Conservation (phyloP, 2,888 invertebrate genomes). For the Ophion slaviceki region DNA sequence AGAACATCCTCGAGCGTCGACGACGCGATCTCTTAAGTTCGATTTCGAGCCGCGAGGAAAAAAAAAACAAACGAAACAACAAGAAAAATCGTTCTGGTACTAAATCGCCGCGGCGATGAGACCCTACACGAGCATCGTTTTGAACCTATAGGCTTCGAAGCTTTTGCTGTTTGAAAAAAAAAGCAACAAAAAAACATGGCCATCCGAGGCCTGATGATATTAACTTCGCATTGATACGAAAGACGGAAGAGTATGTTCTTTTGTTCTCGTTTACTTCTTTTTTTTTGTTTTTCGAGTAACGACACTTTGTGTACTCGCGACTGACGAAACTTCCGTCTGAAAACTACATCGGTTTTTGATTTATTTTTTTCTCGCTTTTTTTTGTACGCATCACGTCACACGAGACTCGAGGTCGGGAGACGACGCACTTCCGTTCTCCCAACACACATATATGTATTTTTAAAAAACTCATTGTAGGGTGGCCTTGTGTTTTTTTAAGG, state of each 20-base stretch:
- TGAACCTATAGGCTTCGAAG: slow-evolving; percentile 44
- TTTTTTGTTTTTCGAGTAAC: slow-evolving; percentile 44
- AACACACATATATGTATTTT: too few relatives aligned
- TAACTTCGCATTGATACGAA: slow-evolving; percentile 32
- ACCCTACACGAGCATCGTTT: slow-evolving; percentile 37
- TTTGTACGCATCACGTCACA: not conserved
- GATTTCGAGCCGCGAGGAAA: not conserved
- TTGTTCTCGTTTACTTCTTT: not conserved
- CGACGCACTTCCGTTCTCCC: too few relatives aligned
- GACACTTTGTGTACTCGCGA: slow-evolving; percentile 43
- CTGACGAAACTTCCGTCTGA: slow-evolving; percentile 52
- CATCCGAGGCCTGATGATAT: slow-evolving; percentile 23
- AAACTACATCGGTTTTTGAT: slow-evolving; percentile 35
- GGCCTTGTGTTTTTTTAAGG: too few relatives aligned
- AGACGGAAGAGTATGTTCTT: slow-evolving; percentile 20
- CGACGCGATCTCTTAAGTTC: slow-evolving; percentile 65
- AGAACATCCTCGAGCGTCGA: slow-evolving; percentile 54
- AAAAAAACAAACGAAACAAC: not conserved
- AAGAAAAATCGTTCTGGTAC: slow-evolving; percentile 21
- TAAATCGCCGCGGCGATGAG: slow-evolving; percentile 23
- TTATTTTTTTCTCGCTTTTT: not conserved
- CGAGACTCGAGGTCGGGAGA: too few relatives aligned
- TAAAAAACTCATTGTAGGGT: too few relatives aligned
- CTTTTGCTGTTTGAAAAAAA: slow-evolving; percentile 35
- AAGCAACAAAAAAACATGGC: slow-evolving; percentile 13